Conservation (phyloP, 2,888 invertebrate species). For the Andrena minutula region DNA sequence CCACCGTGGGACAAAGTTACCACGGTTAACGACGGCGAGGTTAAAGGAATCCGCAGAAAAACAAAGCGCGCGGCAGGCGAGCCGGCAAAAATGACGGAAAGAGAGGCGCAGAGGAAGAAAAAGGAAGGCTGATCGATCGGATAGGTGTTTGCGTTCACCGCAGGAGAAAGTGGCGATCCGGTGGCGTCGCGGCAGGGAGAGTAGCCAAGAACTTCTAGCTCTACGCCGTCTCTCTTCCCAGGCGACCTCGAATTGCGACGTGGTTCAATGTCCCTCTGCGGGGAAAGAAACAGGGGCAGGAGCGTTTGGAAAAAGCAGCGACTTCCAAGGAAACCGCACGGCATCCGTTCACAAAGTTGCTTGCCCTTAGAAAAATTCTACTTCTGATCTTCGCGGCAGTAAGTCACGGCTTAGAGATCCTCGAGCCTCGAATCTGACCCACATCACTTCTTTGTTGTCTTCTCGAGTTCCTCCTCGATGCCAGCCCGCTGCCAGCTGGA, state of each 20-base stretch:
- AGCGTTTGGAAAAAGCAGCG: constrained; percentile 8
- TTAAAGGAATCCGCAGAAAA: neutral
- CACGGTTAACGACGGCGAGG: neutral
- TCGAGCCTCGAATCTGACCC: no score
- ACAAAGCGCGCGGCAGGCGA: neutral
- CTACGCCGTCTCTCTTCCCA: constrained; percentile 75
- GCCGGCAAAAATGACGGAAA: neutral
- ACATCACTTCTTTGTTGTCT: no score
- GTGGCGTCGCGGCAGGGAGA: constrained; percentile 72
- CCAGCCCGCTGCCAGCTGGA: neutral
- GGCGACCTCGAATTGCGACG: constrained; percentile 78
- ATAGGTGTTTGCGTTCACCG: constrained; percentile 68
- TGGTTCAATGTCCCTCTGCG: constrained; percentile 73
- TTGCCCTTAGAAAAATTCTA: no score
- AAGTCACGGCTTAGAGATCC: no score
- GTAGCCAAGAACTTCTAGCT: constrained; percentile 80
- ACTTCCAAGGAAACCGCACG: neutral
- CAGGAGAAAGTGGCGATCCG: constrained; percentile 73
- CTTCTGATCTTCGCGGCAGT: no score
- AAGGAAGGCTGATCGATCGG: constrained; percentile 40
- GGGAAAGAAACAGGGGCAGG: constrained; percentile 18
- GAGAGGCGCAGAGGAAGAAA: neutral
- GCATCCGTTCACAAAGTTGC: no score
- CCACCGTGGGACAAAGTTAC: no score
- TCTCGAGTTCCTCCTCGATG: no score